Conservation (phyloP, 1,140 invertebrate genomes). For the Sycophaga agraensis region DNA sequence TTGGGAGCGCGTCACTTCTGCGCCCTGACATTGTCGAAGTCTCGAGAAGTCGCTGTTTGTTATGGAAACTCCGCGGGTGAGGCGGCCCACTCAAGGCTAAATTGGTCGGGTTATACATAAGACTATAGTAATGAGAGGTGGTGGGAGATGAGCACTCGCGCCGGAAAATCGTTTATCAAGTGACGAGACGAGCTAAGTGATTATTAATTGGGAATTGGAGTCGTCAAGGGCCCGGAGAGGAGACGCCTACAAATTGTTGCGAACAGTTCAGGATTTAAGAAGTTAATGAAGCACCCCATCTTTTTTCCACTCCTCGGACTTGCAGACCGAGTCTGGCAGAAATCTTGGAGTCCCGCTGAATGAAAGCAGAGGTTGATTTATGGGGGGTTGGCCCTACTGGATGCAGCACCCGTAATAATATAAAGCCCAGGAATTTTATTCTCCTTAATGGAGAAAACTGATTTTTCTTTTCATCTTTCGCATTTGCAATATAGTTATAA, state of each 20-base stretch:
- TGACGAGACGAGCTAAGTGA: constrained; percentile 9
- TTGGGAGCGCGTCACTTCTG: neutral
- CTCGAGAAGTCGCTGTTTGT: constrained; percentile 27
- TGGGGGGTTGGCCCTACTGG: too few species aligned
- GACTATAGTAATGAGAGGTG: constrained; percentile 1
- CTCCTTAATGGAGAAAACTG: too few species aligned
- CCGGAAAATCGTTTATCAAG: constrained; percentile 21
- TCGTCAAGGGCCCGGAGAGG: too few species aligned
- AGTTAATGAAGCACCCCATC: neutral
- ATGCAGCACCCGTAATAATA: too few species aligned
- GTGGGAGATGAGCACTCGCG: neutral
- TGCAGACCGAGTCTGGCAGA: too few species aligned
- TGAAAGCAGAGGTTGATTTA: too few species aligned
- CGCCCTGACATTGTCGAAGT: constrained; percentile 18
- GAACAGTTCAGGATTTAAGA: neutral
- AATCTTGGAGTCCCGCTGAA: too few species aligned
- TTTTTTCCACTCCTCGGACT: too few species aligned
- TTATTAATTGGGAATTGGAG: constrained; percentile 7
- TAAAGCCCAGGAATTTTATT: too few species aligned
- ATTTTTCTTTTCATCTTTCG: too few species aligned
- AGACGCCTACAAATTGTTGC: constrained; percentile 14
- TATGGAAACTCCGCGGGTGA: constrained; percentile 15
- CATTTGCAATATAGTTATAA: too few species aligned
- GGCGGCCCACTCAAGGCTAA: constrained; percentile 1
- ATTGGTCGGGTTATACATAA: constrained; percentile 20